Evolutionary conservation across 2,797 vertebrate genomes (phyloP).

Genomic region (Poeciliopsis paucimaculata): DNA sequence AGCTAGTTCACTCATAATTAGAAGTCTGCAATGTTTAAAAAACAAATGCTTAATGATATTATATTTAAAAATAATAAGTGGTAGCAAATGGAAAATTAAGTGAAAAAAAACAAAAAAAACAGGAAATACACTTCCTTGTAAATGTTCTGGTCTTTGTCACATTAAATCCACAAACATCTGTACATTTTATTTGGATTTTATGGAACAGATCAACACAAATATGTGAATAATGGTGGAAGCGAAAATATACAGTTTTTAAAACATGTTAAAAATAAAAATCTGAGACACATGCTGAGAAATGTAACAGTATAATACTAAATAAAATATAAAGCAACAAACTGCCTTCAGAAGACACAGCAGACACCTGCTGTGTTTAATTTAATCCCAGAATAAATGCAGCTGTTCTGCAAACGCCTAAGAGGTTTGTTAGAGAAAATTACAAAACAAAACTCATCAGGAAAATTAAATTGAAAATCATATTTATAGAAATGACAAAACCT

Average conservation of each 20-base stretch:
- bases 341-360: not conserved
- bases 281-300: not conserved
- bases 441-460: not conserved
- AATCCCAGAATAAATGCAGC: not conserved
- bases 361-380: not conserved
- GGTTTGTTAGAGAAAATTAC: not conserved
- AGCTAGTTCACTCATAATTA: conserved; percentile 26
- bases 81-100: conserved; percentile 5
- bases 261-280: not conserved
- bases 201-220: not conserved
- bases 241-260: not conserved
- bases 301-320: not conserved
- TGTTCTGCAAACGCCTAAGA: not conserved
- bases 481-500: not conserved
- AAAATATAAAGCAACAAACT: not conserved
- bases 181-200: not conserved
- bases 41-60: conserved; percentile 36
- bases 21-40: conserved; percentile 39
- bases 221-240: not conserved
- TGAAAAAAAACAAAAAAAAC: conserved; percentile 11
- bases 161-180: not conserved
- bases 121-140: not conserved
- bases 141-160: not conserved
- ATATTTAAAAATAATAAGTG: conserved; percentile 39
- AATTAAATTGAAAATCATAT: not conserved